Evolutionary conservation across 2,797 vertebrate genomes (phyloP), one percentile per base, ranked within the genome.

Genomic region (Galago senegalensis): DNA sequence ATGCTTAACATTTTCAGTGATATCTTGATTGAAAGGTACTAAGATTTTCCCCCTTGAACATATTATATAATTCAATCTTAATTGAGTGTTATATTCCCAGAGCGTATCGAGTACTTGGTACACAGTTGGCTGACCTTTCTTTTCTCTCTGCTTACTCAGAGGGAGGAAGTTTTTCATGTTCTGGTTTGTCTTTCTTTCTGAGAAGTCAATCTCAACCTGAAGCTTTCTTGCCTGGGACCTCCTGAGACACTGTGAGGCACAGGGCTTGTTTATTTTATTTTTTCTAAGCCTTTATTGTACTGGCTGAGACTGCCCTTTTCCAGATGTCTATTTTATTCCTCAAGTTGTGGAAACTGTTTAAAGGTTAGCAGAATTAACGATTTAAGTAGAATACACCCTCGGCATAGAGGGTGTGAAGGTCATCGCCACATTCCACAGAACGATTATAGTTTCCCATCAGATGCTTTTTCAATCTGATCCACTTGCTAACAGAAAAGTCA

Each of bases 401-500:
- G 83, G 87, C 93, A 84, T 93, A 89, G 10, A 5, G 85, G 97
- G 69, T 87, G 21, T 49, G 89, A 98, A 98, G 98, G 98, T 98
- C 97, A 97, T 80, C 96, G 49, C 76, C 80, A 93, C 93, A 96
- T 96, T 92, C 69, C 79, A 90, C 90, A 75, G 75, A 94, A 97
- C 94, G 97, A 98, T 98, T 98, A 86, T 76, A 82, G 82, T 95
- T 96, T 98, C 96, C 95, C 95, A 97, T 97, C 96, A 98, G 97
- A 96, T 73, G 90, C 91, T 9, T 98, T 85, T 98, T 97, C 95
- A 98, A 96, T 98, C 96, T 98, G 97, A 98, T 98, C 92, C 95
- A 94, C 95, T 97, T 98, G 97, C 88, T 97, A 96, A 98, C 97
- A 97, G 96, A 98, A 99, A 99, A 98, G 98, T 98, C 98, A 99